Evolutionary conservation across 2,888 invertebrate species (phyloP), one percentile per base, ranked within the genome.

Genomic region (Lypha dubia): DNA sequence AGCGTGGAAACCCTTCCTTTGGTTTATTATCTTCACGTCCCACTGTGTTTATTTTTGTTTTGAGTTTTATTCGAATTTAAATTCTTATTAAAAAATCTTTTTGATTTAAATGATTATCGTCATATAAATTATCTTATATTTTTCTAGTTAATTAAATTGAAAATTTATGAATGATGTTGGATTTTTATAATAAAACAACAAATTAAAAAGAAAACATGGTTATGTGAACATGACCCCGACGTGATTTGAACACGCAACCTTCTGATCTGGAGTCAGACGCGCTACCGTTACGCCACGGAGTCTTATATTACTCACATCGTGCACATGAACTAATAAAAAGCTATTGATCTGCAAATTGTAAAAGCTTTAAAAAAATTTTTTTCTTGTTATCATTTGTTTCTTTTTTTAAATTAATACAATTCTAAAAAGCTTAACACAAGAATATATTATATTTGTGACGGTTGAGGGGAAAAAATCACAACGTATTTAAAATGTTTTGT

Each of bases 221-320:
- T 28, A n/a, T 28, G 28, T 28, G n/a, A 8, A 38, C 8, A 38
- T 90, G 89, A 90, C 90, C 90, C 89, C 89, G 90, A 89, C 89
- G 90, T 90, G 90, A 90, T 90, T 90, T 90, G 90, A 90, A 90
- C 89, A 90, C 90, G 90, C 89, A 90, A 90, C 89, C 89, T 90
- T 90, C 90, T 90, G 90, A 38, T 90, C 90, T 90, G 90, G 90
- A 90, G 90, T 90, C 90, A 90, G 90, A 90, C 90, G 90, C 90
- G 90, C 90, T 90, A 90, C 90, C 90, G 90, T 90, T 90, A 90
- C 90, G 90, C 90, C 90, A 90, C 90, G 89, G 89, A 90, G 90
- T 89, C 89, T 20, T 9, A 22, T 35, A 1, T 13, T 9, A 8
- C 11, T 41, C 1, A 60, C 8, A 22, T 62, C 0, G 6, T 4